Conservation (phyloP, 2,113 vertebrate species). For the Gymnogyps californianus region DNA sequence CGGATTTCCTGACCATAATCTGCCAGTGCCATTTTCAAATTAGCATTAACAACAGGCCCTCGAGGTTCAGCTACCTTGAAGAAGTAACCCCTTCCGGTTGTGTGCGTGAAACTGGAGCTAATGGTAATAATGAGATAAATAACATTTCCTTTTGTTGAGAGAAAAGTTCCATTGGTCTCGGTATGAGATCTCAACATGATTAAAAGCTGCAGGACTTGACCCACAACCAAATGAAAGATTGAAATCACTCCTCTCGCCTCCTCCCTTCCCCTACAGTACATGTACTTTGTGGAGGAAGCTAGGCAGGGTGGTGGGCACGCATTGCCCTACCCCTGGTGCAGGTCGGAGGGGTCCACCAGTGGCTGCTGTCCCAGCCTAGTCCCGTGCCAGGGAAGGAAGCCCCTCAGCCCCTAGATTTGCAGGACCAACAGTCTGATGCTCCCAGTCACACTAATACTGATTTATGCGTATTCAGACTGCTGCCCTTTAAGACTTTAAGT, state of each 20-base stretch:
- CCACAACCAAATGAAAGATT: background rate
- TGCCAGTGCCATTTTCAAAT: constrained; percentile 8
- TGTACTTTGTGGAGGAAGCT: background rate
- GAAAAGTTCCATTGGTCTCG: background rate
- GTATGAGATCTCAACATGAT: background rate
- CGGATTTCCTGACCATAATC: constrained; percentile 12
- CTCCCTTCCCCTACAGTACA: background rate
- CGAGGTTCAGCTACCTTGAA: background rate
- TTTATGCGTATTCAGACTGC: background rate
- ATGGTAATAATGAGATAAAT: background rate
- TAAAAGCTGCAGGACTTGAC: background rate
- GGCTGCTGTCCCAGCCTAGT: background rate
- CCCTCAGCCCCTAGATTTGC: background rate
- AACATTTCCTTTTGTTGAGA: background rate
- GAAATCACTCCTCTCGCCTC: background rate
- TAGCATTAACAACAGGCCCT: background rate
- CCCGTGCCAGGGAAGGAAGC: background rate
- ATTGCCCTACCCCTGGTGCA: background rate
- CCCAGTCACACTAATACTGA: background rate
- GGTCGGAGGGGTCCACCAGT: background rate
- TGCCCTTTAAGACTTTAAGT: background rate
- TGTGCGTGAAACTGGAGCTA: accelerated
- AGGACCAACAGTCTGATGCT: background rate
- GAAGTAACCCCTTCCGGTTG: background rate
- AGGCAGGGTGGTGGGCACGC: background rate